Evolutionary conservation across 2,113 vertebrate genomes (phyloP), one percentile per base, ranked within the genome.

Genomic region (Indicator maculatus): DNA sequence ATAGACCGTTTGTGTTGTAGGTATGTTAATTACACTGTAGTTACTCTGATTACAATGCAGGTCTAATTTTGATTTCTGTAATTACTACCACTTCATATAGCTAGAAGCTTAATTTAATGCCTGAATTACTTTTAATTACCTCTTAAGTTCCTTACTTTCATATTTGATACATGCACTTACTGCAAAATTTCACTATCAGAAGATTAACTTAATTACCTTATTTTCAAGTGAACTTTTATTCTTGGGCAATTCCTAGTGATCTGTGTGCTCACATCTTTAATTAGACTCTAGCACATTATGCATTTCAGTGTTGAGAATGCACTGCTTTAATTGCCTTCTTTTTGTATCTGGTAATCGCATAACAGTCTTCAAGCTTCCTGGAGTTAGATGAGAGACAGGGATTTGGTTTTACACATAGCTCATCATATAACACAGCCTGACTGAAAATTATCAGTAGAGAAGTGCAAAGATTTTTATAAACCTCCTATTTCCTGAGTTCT

Each of bases 81-180:
- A 91, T 95, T 90, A 86, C 85, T 72, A 94, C 58, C 59, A 92
- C 61, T 95, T 92, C 73, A 65, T 93, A 88, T 64, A 95, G 76
- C 85, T 89, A 88, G 88, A 91, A 94, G 83, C 88, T 95, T 96
- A 95, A 97, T 95, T 96, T 96, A 95, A 96, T 88, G 94, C 89
- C 91, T 93, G 95, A 86, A 95, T 95, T 97, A 69, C 82, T 93
- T 95, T 88, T 95, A 97, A 96, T 96, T 88, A 86, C 83, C 61
- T 88, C 89, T 93, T 93, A 93, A 93, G 36, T 96, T 88, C 83
- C 72, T 88, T 86, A 78, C 88, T 90, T 95, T 93, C 83, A 91
- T 94, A 95, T 92, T 81, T 93, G 89, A 87, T 88, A 79, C 83
- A 93, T 41, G 69, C 70, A 86, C 26, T 93, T 88, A 86, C 58